phyloP scores from a whole-genome alignment of 2,888 invertebrate genomes.

The Patella ulyssiponensis region DNA sequence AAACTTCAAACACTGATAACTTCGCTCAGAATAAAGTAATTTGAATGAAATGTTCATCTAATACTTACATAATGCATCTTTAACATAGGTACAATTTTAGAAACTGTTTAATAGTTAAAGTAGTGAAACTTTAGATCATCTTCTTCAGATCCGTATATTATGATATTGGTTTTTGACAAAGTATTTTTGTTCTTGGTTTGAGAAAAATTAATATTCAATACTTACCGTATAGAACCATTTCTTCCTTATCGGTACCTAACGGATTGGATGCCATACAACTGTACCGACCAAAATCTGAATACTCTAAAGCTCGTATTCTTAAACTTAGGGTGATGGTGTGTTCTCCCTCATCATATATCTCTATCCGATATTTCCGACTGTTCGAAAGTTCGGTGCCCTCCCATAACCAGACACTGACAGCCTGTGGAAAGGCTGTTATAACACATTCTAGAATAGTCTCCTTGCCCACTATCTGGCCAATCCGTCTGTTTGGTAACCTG shows the following conservation, averaged over 20 bases:
- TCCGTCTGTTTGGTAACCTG: constrained; percentile 50
- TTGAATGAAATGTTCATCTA: too few species aligned
- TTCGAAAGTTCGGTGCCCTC: constrained; percentile 18
- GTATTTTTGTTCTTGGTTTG: too few species aligned
- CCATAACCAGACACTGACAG: constrained; percentile 47
- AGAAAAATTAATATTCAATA: background rate
- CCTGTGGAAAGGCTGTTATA: constrained; percentile 60
- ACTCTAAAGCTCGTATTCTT: constrained; percentile 47
- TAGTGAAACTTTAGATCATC: too few species aligned
- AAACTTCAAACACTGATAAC: too few species aligned
- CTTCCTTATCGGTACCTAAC: constrained; percentile 45
- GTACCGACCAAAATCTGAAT: constrained; percentile 51
- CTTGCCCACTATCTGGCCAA: constrained; percentile 54
- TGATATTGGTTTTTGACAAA: too few species aligned
- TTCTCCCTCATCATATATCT: constrained; percentile 31
- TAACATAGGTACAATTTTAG: too few species aligned
- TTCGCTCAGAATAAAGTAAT: too few species aligned
- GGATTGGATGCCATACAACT: constrained; percentile 50
- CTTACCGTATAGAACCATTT: constrained; percentile 52
- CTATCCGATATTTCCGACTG: constrained; percentile 5
- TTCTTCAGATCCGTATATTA: too few species aligned
- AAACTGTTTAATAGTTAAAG: too few species aligned
- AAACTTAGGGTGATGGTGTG: constrained; percentile 48
- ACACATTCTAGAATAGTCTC: constrained; percentile 62
- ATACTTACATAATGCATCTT: too few species aligned